phyloP scores from a whole-genome alignment of 2,888 invertebrate genomes.

The Plebejus melissa region DNA sequence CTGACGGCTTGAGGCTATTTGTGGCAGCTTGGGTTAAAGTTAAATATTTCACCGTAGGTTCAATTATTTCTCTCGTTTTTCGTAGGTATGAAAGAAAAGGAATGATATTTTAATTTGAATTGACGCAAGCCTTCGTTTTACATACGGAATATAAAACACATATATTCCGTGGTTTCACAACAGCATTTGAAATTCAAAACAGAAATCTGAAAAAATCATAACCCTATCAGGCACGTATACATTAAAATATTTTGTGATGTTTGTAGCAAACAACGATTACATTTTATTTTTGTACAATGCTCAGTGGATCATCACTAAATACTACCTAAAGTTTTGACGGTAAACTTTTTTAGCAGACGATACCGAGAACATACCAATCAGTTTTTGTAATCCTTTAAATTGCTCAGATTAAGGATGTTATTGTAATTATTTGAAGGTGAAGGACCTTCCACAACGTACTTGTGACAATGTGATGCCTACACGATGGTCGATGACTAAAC shows the following conservation, averaged over 20 bases:
- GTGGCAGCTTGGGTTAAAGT: too few relatives aligned
- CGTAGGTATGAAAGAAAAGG: too few relatives aligned
- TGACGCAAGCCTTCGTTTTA: too few relatives aligned
- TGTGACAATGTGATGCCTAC: slow-evolving; percentile 19
- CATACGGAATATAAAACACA: too few relatives aligned
- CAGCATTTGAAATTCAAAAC: too few relatives aligned
- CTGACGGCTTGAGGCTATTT: not conserved
- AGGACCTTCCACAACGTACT: not conserved
- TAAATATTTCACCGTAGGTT: too few relatives aligned
- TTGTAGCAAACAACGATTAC: not conserved
- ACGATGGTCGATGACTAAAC: slow-evolving; percentile 24
- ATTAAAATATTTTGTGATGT: not conserved
- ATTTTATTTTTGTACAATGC: not conserved
- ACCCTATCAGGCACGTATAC: not conserved
- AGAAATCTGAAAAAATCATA: too few relatives aligned
- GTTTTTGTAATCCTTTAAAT: not conserved
- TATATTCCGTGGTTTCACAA: too few relatives aligned
- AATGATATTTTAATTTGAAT: too few relatives aligned
- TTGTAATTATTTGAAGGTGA: slow-evolving; percentile 14
- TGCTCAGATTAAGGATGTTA: slow-evolving; percentile 7
- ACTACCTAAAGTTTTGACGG: not conserved
- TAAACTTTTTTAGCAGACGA: not conserved
- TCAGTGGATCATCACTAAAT: not conserved
- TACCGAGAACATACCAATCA: not conserved
- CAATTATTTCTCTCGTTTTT: too few relatives aligned